These are phyloP conservation scores for Hylaea fasciaria DNA, from an alignment of 2,888 invertebrate species.

Conservation along the genomic window DNA sequence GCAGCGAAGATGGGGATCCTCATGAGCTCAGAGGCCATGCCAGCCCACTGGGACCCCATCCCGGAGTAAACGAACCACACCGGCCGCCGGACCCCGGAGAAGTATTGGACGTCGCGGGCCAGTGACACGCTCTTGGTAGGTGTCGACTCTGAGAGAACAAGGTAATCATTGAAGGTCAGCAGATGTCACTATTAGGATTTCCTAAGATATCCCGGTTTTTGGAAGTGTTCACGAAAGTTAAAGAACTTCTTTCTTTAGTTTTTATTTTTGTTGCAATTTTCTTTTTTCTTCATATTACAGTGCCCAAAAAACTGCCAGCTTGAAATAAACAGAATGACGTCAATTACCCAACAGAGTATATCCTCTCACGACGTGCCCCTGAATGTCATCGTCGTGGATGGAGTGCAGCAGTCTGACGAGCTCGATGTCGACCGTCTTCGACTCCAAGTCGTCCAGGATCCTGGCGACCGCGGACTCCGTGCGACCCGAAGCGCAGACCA, in stretches of 20 bases:
- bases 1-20: constrained; percentile 89
- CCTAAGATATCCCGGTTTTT: no score
- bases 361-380: constrained; percentile 90
- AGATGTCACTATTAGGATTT: background rate
- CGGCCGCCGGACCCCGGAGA: constrained; percentile 87
- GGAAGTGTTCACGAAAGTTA: no score
- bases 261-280: no score
- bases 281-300: no score
- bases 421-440: constrained; percentile 86
- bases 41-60: constrained; percentile 95
- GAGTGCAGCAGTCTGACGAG: constrained; percentile 85
- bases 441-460: constrained; percentile 87
- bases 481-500: constrained; percentile 91
- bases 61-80: constrained; percentile 96
- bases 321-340: no score
- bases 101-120: constrained; percentile 84
- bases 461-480: constrained; percentile 90
- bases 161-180: background rate
- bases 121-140: constrained; percentile 68
- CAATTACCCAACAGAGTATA: constrained; percentile 86
- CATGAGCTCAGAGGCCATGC: constrained; percentile 92
- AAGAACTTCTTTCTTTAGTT: no score
- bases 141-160: constrained; percentile 69
- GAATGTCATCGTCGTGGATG: constrained; percentile 83
- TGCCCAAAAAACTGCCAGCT: no score